Evolutionary conservation across 2,888 invertebrate species (phyloP).

Genomic region (Meta bourneti): DNA sequence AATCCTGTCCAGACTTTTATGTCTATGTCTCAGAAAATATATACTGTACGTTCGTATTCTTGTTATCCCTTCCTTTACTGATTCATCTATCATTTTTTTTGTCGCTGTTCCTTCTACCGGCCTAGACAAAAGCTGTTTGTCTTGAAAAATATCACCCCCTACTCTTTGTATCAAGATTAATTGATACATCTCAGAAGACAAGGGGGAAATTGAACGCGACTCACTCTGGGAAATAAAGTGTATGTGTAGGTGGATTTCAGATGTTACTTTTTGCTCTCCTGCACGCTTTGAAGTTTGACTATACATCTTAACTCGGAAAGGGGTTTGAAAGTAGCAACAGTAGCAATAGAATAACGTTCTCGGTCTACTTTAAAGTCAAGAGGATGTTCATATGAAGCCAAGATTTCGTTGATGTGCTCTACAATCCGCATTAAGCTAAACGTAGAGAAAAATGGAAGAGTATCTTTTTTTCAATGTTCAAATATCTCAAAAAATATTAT

Average conservation of each 20-base stretch:
- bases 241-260: too few species aligned
- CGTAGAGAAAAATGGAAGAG: too few species aligned
- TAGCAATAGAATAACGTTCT: too few species aligned
- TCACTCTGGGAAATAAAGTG: not conserved
- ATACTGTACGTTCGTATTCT: not conserved
- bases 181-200: not conserved
- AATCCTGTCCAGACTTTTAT: not conserved
- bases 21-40: not conserved
- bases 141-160: not conserved
- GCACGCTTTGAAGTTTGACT: not conserved
- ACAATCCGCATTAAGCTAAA: too few species aligned
- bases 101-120: not conserved
- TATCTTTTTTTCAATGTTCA: too few species aligned
- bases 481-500: too few species aligned
- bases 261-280: not conserved
- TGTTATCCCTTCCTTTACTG: not conserved
- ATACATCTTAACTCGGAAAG: too few species aligned
- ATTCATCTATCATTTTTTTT: not conserved
- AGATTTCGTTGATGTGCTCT: too few species aligned
- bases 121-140: not conserved
- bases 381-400: too few species aligned
- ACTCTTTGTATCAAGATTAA: not conserved
- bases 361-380: too few species aligned
- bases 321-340: too few species aligned
- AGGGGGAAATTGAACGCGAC: not conserved